Base-by-base conservation (phyloP, 1,140 invertebrate genomes). In the Lamellibrachia luymesi region DNA sequence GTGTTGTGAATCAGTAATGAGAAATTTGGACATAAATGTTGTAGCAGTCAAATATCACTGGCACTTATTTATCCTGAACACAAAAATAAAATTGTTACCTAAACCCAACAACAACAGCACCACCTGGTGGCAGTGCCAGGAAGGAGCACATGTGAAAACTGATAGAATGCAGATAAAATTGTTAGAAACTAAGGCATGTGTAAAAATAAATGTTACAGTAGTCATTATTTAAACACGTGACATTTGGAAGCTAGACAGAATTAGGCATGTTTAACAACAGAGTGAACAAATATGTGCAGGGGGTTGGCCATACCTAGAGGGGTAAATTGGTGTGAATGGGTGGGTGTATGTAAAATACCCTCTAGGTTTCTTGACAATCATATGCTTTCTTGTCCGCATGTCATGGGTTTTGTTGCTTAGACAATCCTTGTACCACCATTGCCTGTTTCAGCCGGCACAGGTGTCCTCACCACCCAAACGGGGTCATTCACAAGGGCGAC, bases 381-480 rank as follows among this genome's bases (percentile, higher is more conserved):
- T 2, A 80, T 56, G 0, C 1, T 56, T 56, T 56, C 52, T 56
- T 56, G 52, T 7, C 52, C 13, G 13, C 52, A 0, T 56, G 52
- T 56, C 64, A 80, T 80, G 13, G 38, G 1, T 38, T 38, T 17
- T 80, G 64, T 80, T 80, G 64, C 17, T 8, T 56, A 17, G 13
- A 80, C 13, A 80, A 80, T 80, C 64, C 13, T 4, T 80, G 13
- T 80, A 8, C 13, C 64, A 38, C 64, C 64, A 22, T 25, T 64
- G 49, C 92, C 5, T 93, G 90, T 90, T 93, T 92, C 80, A 94
- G 94, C n/a, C 93, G 94, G 13, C 94, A 95, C 93, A 91, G 93
- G 80, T 95, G 94, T 91, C 94, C 94, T 13, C 94, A 95, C 93
- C 91, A 93, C 49, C 94, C 94, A 2, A 25, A n/a, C 49, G 93